Base-by-base conservation (phyloP, 1,140 invertebrate species). In the Trichonephila inaurata region DNA sequence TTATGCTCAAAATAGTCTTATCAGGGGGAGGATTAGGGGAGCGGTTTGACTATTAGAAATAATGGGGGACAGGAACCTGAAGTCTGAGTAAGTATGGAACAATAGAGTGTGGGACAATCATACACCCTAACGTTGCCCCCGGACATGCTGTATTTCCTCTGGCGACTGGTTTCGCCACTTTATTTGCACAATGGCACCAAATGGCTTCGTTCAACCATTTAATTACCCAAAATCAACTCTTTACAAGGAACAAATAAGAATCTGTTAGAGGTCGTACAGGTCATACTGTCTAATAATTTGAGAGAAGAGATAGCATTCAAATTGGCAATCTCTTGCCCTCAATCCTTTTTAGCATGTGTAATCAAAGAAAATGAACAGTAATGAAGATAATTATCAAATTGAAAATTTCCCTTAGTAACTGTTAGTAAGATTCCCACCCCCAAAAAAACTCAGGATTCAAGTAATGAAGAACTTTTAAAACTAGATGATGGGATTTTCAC, bases 1-100 rank as follows among this genome's bases (percentile, higher is more conserved):
- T 77, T 40, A 77, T 77, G 72, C 72, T 77, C 72, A 77, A 77
- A 77, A 77, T 40, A 77, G 72, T 77, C 72, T 77, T 77, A 77
- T 77, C 72, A 33, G 72, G 72, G 28, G 28, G 24, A 33, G 33
- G 69, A 77, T 77, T 33, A 40, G 72, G 28, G 72, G 72, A 77
- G 72, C 28, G 72, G 72, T 77, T 77, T 77, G 72, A 77, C 72
- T 28, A 77, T 77, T 77, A 77, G 72, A 33, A 33, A 40, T 77
- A 77, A 77, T 77, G 72, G 72, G 66, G 72, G 72, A 33, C 72
- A 40, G 72, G 72, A 77, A 77, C 72, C 72, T 33, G 72, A 14
- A 77, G 72, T 77, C 72, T 77, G 28, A 77, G 14, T 28, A 77
- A 77, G 51, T 2, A 40, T 33, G 72, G 28, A 77, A 40, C 72